A percentile compares a stretch with the other conserved stretches of the same genome.
These are phyloP conservation scores for Elanoides forficatus DNA, from an alignment of 2,113 vertebrate species.

Conservation along the genomic window DNA sequence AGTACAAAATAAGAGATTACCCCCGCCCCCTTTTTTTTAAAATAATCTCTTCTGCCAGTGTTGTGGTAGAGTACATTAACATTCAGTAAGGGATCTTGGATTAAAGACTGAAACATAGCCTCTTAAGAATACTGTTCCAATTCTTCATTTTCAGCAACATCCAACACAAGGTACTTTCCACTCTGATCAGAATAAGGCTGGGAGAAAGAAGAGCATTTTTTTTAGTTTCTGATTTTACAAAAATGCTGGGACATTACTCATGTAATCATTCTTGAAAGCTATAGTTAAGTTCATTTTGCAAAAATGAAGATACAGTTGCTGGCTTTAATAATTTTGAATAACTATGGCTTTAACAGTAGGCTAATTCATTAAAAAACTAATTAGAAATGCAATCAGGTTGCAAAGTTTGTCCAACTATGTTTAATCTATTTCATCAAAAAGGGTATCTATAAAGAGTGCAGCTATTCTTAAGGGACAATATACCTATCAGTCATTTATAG, in stretches of 20 bases:
- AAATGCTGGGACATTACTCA: not conserved
- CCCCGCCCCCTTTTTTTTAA: not conserved
- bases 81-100: not conserved
- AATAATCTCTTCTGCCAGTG: not conserved
- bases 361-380: constrained; percentile 58
- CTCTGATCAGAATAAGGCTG: not conserved
- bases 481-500: constrained; percentile 16
- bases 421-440: constrained; percentile 56
- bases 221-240: not conserved
- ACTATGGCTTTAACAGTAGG: not conserved
- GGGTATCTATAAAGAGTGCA: constrained; percentile 10
- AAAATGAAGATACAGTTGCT: not conserved
- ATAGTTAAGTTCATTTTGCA: not conserved
- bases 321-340: not conserved
- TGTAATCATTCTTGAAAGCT: not conserved
- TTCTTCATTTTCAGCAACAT: not conserved
- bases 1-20: not conserved
- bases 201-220: not conserved
- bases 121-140: not conserved
- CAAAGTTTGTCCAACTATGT: constrained; percentile 46
- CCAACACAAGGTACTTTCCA: not conserved
- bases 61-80: not conserved
- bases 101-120: not conserved
- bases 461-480: constrained; percentile 48
- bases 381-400: constrained; percentile 59